These are phyloP conservation scores for Phenganax stokvisi DNA, from an alignment of 92 coral and sea anemone species.

Conservation along the genomic window DNA sequence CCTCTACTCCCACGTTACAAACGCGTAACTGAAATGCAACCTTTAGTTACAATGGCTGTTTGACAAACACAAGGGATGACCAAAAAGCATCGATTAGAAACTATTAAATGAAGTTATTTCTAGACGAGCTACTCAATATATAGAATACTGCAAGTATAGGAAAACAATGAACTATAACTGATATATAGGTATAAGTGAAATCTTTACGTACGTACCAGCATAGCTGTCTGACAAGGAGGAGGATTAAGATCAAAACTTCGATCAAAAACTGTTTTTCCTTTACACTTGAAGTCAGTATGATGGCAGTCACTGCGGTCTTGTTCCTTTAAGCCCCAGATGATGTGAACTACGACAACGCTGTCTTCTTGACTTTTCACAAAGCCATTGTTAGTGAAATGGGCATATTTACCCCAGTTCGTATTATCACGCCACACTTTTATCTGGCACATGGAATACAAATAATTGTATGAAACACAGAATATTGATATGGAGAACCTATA, in stretches of 20 bases:
- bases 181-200: background rate
- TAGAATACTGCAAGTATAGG: background rate
- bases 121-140: no score
- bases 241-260: conserved; percentile 84
- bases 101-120: no score
- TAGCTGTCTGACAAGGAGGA: conserved; percentile 79
- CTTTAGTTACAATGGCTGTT: no score
- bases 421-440: conserved; percentile 82
- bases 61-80: no score
- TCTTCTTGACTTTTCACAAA: conserved; percentile 88
- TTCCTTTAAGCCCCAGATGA: conserved; percentile 89
- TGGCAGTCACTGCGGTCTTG: conserved; percentile 88
- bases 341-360: conserved; percentile 62
- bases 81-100: no score
- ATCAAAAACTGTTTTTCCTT: conserved; percentile 85
- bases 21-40: no score
- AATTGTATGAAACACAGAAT: background rate
- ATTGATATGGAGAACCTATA: background rate
- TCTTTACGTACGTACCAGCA: conserved; percentile 56
- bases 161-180: background rate
- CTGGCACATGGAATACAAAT: conserved; percentile 24
- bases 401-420: conserved; percentile 84
- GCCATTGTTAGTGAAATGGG: conserved; percentile 58
- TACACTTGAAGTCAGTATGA: conserved; percentile 90
- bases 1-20: no score